phyloP scores from a whole-genome alignment of 2,888 invertebrate genomes.

The Temnothorax unifasciatus region DNA sequence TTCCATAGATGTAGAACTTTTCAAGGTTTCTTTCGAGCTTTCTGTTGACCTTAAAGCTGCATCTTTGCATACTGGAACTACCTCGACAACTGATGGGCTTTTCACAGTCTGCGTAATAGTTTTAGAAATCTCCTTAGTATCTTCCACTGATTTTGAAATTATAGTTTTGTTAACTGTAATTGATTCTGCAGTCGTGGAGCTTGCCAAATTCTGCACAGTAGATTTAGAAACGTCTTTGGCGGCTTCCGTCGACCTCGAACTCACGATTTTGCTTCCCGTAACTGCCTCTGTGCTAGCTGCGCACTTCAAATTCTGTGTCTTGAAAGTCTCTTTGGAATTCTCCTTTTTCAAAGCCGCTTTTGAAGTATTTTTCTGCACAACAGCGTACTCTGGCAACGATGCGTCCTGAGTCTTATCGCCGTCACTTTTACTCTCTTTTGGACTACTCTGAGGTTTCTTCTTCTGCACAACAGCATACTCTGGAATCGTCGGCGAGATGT shows the following conservation, averaged over 20 bases:
- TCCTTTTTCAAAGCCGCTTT: conserved; percentile 66
- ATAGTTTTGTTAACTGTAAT: not conserved
- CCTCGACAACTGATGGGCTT: conserved; percentile 51
- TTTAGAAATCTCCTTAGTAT: conserved; percentile 34
- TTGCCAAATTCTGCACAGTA: conserved; percentile 54
- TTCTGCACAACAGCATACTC: conserved; percentile 83
- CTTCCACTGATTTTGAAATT: conserved; percentile 1
- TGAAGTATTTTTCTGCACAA: conserved; percentile 80
- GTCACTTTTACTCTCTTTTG: conserved; percentile 45
- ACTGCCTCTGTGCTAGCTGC: not conserved
- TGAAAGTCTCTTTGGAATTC: conserved; percentile 47
- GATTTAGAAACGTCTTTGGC: conserved; percentile 49
- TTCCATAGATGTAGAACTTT: conserved; percentile 57
- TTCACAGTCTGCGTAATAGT: conserved; percentile 54
- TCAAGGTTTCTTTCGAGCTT: conserved; percentile 22
- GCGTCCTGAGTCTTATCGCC: conserved; percentile 65
- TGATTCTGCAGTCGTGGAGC: conserved; percentile 52
- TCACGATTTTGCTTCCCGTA: conserved; percentile 2
- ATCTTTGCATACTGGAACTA: not conserved
- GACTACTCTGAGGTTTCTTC: conserved; percentile 70
- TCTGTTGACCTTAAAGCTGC: conserved; percentile 9
- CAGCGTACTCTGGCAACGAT: conserved; percentile 82
- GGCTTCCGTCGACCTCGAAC: conserved; percentile 61
- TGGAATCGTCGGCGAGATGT: conserved; percentile 80
- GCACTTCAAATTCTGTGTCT: not conserved